Evolutionary conservation across 2,113 vertebrate species (phyloP), one percentile per base, ranked within the genome.

Genomic region (Myocastor coypus): DNA sequence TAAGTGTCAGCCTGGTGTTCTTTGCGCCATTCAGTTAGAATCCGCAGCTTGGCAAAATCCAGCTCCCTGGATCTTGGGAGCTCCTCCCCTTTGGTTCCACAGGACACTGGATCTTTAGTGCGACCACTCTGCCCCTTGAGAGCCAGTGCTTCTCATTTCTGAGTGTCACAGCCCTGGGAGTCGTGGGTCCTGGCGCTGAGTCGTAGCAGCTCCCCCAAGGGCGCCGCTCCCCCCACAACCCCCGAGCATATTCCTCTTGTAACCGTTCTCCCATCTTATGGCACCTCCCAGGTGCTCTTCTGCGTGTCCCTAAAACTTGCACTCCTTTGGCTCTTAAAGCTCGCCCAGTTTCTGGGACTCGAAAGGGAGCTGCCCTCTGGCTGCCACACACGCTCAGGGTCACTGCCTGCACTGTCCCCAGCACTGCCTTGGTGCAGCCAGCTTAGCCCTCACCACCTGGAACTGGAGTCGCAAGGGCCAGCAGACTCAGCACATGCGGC

Each of bases 241-340:
- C 46, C 46, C 46, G 46, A 8, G 14, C 16, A 26, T 30, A 42
- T 40, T 78, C 75, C 73, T 77, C 73, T 77, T 30, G 42, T 4
- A 7, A 1, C 12, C 24, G 20, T 42, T 28, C 73, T 26, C 0
- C 24, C 19, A 40, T 0, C 40, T 42, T 14, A 28, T 1, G 24
- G 73, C 40, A 22, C 20, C 69, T 71, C 40, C 28, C 24, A 7
- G 22, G 68, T 14, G 71, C 71, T 42, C 71, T 42, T 28, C 11
- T 42, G 71, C 68, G 22, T 37, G 37, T 12, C 40, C 40, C 37
- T 24, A 9, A 26, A 5, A 42, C 10, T 22, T 42, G 22, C 20
- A 37, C n/a, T 3, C 24, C 13, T 42, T 71, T 37, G 68, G 7
- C 68, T 71, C 19, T 71, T 37, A 71, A 71, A 37, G 68, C n/a